Evolutionary conservation across 2,797 vertebrate genomes (phyloP).

Genomic region (Tangara arthus): DNA sequence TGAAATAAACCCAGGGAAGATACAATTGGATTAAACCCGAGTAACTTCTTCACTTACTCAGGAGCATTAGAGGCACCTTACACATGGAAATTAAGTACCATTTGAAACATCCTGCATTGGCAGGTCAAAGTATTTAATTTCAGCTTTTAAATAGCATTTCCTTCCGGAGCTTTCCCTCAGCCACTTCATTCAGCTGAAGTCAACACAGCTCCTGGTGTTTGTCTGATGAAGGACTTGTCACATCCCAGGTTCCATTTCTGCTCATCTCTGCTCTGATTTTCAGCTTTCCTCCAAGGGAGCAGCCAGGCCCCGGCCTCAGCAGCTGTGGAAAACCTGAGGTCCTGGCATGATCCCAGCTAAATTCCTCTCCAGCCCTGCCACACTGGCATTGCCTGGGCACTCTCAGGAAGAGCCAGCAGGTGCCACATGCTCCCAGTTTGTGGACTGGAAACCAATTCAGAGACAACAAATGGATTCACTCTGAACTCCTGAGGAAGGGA

Average conservation of each 20-base stretch:
- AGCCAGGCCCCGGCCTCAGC: neutral
- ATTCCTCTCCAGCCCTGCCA: neutral
- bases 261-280: neutral
- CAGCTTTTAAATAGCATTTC: slow-evolving; percentile 10
- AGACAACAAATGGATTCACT: neutral
- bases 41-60: neutral
- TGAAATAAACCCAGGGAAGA: neutral
- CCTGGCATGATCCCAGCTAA: neutral
- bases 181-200: neutral
- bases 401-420: neutral
- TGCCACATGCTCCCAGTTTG: neutral
- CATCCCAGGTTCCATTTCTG: neutral
- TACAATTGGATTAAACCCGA: neutral
- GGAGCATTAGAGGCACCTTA: neutral
- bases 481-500: neutral
- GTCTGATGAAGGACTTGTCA: neutral
- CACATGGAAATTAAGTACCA: slow-evolving; percentile 7
- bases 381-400: neutral
- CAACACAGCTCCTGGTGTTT: neutral
- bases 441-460: neutral
- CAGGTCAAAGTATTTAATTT: slow-evolving; percentile 56
- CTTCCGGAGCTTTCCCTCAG: neutral
- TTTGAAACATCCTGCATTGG: slow-evolving; percentile 11
- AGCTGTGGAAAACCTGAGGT: neutral
- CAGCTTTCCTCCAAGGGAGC: neutral